These are phyloP conservation scores for Sapajus apella DNA, from an alignment of 2,113 vertebrate genomes.

Conservation along the genomic window DNA sequence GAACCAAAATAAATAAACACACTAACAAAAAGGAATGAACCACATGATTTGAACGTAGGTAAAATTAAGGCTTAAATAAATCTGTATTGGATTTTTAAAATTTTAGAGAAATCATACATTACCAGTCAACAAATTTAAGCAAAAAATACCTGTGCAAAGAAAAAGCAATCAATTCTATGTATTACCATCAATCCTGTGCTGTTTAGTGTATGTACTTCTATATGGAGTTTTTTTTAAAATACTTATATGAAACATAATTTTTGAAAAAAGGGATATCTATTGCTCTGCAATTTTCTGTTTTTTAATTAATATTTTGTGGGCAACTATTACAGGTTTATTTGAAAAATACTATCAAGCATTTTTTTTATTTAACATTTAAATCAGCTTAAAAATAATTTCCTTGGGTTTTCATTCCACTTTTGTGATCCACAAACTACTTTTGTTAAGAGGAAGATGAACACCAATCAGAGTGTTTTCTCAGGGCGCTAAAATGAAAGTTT, in stretches of 20 bases:
- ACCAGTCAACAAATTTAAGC: background rate
- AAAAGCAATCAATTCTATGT: background rate
- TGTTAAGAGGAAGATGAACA: background rate
- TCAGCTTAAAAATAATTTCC: slow-evolving; percentile 31
- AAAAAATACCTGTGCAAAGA: background rate
- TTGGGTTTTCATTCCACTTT: slow-evolving; percentile 32
- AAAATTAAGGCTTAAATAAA: slow-evolving; percentile 44
- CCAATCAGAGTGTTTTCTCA: slow-evolving; percentile 11
- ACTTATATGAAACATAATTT: background rate
- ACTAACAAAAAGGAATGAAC: background rate
- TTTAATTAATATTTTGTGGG: slow-evolving; percentile 24
- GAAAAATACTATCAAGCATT: background rate
- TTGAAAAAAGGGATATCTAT: background rate
- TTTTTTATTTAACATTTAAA: background rate
- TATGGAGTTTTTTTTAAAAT: background rate
- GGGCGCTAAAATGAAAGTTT: background rate
- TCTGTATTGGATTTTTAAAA: background rate
- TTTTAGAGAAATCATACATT: slow-evolving; percentile 23
- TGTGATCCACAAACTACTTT: background rate
- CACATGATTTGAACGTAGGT: background rate
- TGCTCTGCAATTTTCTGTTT: background rate
- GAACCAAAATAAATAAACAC: background rate
- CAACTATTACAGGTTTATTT: background rate
- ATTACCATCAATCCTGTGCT: background rate
- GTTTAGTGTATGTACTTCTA: background rate